Evolutionary conservation across 2,888 invertebrate genomes (phyloP), one percentile per base, ranked within the genome.

Genomic region (Nomada ruficornis): DNA sequence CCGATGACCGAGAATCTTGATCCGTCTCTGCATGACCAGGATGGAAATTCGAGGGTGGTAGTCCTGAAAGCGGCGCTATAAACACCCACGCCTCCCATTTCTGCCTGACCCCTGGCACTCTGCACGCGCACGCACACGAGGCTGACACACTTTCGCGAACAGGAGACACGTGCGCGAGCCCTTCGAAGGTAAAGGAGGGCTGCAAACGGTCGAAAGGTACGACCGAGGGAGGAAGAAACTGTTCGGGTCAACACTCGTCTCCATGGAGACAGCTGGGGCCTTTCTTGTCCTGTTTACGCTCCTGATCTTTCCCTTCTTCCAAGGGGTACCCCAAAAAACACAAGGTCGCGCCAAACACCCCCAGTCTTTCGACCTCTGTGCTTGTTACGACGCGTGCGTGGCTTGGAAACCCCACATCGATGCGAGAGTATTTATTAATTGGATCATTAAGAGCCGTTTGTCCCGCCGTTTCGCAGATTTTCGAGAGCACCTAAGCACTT

Each of bases 231-330:
- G 76, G 57, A 55, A 86, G 85, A 86, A 86, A 87, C 71, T 68
- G 73, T 74, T 85, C 85, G 91, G 93, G 93, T 93, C 92, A 93
- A 93, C 92, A 93, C 88, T 89, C 92, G 93, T 93, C 90, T 86
- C 87, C 92, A 93, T 92, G 92, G 90, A 86, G 82, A 91, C 87
- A 50, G 60, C 36, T 44, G 20, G 80, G 77, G 71, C 90, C 71
- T 88, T 83, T 87, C 86, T 86, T 85, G 77, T 86, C 83, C 85
- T 81, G 86, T 85, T 68, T 88, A 84, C 84, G 73, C 55, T 67
- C 82, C 82, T 88, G 86, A 74, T 72, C 62, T 65, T 69, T 20
- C 60, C 70, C 55, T 74, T 72, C 63, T 36, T 57, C 67, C 60
- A 80, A 81, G 63, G 63, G 75, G 74, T 85, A 77, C 68, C 79